Evolutionary conservation across 2,888 invertebrate species (phyloP).

Genomic region (Sericinus montela): DNA sequence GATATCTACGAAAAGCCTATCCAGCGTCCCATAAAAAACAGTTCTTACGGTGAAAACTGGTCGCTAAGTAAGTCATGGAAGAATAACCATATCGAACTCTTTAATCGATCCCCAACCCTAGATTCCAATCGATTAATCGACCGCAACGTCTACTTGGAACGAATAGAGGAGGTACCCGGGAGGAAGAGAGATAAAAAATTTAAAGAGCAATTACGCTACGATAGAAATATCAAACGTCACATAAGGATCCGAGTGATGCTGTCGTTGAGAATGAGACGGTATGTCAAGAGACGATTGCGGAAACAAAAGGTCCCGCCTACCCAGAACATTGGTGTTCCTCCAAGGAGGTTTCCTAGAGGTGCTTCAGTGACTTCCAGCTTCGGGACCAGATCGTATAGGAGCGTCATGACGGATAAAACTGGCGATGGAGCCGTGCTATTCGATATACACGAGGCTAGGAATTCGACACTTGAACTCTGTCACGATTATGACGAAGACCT

Average conservation of each 20-base stretch:
- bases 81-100: slow-evolving; percentile 57
- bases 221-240: slow-evolving; percentile 81
- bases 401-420: slow-evolving; percentile 62
- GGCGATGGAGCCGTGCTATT: slow-evolving; percentile 67
- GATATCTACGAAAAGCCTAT: slow-evolving; percentile 70
- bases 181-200: slow-evolving; percentile 52
- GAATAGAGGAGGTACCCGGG: slow-evolving; percentile 61
- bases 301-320: slow-evolving; percentile 39
- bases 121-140: slow-evolving; percentile 45
- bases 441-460: slow-evolving; percentile 70
- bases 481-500: slow-evolving; percentile 70
- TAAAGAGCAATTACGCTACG: slow-evolving; percentile 73
- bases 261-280: slow-evolving; percentile 80
- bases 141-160: slow-evolving; percentile 46
- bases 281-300: slow-evolving; percentile 60
- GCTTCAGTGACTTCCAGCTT: slow-evolving; percentile 58
- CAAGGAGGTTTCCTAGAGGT: slow-evolving; percentile 56
- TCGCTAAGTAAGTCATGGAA: slow-evolving; percentile 73
- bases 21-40: slow-evolving; percentile 45
- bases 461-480: slow-evolving; percentile 65
- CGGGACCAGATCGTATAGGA: slow-evolving; percentile 62
- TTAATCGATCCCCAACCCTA: slow-evolving; percentile 47
- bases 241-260: slow-evolving; percentile 83
- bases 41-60: slow-evolving; percentile 71
- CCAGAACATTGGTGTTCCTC: slow-evolving; percentile 52